A percentile compares a stretch with the other conserved stretches of the same genome.
Evolutionary conservation across 2,888 invertebrate genomes (phyloP).

Genomic region (Philereme transversata): DNA sequence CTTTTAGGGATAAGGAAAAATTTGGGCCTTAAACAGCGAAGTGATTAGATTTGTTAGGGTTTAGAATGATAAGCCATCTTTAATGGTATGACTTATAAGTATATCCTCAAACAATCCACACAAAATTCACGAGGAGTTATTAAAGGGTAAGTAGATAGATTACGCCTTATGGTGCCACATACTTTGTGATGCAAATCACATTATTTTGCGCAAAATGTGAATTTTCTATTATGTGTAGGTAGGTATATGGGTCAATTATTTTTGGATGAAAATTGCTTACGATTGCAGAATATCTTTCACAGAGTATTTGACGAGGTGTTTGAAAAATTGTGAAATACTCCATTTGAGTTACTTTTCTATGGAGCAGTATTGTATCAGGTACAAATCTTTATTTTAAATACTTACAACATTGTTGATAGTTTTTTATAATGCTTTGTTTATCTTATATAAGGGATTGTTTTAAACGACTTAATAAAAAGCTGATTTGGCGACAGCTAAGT

Average conservation of each 20-base stretch:
- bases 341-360: conserved; percentile 22
- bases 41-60: conserved; percentile 1
- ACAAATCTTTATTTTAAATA: conserved; percentile 41
- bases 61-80: conserved; percentile 5
- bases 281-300: not conserved
- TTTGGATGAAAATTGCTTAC: not conserved
- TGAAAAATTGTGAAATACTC: not conserved
- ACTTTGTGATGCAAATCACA: not conserved
- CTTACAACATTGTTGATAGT: conserved; percentile 38
- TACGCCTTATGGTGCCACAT: too few relatives aligned
- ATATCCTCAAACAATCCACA: too few relatives aligned
- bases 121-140: too few relatives aligned
- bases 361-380: conserved; percentile 48
- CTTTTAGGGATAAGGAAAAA: conserved; percentile 2
- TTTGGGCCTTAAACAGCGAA: conserved; percentile 12
- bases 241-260: not conserved
- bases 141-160: too few relatives aligned
- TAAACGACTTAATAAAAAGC: not conserved
- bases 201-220: not conserved
- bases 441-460: conserved; percentile 7
- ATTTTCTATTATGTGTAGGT: not conserved
- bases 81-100: not conserved
- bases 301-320: not conserved
- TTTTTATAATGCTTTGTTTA: conserved; percentile 44
- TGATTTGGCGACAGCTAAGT: not conserved